Evolutionary conservation across 2,113 vertebrate genomes (phyloP).

Genomic region (Micromys minutus): DNA sequence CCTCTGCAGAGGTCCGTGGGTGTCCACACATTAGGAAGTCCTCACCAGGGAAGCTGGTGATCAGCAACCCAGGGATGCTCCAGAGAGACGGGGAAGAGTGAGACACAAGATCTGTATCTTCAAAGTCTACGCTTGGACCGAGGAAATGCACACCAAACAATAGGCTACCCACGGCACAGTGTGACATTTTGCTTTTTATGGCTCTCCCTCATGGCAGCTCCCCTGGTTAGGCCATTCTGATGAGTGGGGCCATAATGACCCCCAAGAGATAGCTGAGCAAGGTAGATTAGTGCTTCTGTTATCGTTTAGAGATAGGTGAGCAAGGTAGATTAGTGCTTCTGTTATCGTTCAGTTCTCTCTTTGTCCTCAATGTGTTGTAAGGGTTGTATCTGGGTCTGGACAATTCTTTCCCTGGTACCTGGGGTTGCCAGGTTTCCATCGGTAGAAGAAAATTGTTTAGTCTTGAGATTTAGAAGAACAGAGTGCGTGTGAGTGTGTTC

Average conservation of each 20-base stretch:
- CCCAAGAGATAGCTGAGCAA: background rate
- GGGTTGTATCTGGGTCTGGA: background rate
- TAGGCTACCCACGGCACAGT: background rate
- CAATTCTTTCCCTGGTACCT: background rate
- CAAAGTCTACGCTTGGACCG: background rate
- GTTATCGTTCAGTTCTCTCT: constrained; percentile 11
- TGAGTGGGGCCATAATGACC: no score
- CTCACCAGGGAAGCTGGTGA: background rate
- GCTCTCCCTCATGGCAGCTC: background rate
- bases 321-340: background rate
- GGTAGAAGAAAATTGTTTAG: constrained; percentile 1
- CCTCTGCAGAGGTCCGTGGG: background rate
- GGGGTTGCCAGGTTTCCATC: background rate
- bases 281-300: background rate
- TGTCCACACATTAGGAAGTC: background rate
- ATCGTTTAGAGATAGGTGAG: background rate
- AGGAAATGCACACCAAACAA: background rate
- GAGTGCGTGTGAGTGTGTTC: no score
- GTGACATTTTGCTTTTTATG: background rate
- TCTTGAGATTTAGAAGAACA: background rate
- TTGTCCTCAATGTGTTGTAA: constrained; percentile 8
- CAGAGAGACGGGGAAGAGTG: background rate
- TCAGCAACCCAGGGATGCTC: background rate
- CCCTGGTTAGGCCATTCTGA: background rate
- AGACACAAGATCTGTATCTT: background rate